Evolutionary conservation across 2,113 vertebrate species (phyloP).

Genomic region (Varanus komodoensis): DNA sequence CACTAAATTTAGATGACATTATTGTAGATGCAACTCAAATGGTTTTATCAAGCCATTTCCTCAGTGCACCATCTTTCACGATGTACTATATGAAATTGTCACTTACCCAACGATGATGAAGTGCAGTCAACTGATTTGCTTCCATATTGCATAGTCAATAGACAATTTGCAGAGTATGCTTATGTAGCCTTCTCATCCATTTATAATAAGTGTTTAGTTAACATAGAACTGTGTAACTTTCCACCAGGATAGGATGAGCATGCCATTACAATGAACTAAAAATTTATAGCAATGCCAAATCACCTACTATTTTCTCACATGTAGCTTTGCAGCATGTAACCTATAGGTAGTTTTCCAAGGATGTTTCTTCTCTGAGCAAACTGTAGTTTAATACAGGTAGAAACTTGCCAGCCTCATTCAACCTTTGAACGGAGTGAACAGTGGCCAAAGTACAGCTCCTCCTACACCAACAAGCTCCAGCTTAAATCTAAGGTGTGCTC

Average conservation of each 20-base stretch:
- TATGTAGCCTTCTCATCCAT: neutral
- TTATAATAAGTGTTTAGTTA: neutral
- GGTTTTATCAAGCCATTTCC: neutral
- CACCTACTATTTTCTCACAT: neutral
- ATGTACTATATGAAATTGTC: neutral
- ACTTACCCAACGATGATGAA: slow-evolving; percentile 44
- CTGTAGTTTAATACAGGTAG: neutral
- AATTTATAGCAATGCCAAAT: neutral
- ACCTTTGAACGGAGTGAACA: slow-evolving; percentile 71
- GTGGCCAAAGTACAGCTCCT: slow-evolving; percentile 41
- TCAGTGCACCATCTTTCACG: neutral
- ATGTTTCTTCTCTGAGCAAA: slow-evolving; percentile 19
- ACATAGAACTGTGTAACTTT: fast-evolving
- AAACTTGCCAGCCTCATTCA: slow-evolving; percentile 34
- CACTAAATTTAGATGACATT: neutral
- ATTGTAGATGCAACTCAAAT: neutral
- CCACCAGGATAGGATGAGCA: neutral
- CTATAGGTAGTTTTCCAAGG: neutral
- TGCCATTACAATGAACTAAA: neutral
- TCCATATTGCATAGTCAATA: slow-evolving; percentile 40
- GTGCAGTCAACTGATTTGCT: slow-evolving; percentile 22
- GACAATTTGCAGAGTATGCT: fast-evolving
- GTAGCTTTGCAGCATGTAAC: neutral
- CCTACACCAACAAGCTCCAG: neutral
- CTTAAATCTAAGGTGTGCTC: fast-evolving